Base-by-base conservation (phyloP, 2,888 invertebrate species). In the Elmis aenea region DNA sequence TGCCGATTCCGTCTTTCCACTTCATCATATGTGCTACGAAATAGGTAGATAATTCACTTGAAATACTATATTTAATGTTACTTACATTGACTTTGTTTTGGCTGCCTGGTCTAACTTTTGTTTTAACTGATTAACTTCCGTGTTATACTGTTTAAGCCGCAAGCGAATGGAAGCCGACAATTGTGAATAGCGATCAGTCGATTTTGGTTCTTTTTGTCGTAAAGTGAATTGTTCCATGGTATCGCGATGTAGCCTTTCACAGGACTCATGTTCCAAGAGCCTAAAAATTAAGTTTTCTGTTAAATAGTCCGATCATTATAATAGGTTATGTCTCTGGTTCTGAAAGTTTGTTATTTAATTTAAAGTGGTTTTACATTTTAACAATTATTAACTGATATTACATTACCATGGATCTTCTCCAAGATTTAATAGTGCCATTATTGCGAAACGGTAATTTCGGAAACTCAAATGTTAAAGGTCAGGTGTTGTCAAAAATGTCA, bases 241-340 rank as follows among this genome's bases (percentile, higher is more conserved):
- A 49, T 79, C 76, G 26, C 77, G 69, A 51, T 73, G 74, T 12
- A 82, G 58, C 40, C 75, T 75, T 52, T 81, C 78, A 51, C 82
- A 82, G 1, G 78, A 74, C 50, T 81, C 81, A 60, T 77, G 74
- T 55, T 83, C 82, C 0, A 71, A 60, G 8, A 79, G 63, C 83
- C 82, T 82, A 42, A 22, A 57, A 45, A 34, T 23, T 30, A 10
- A 28, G 10, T 33, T 23, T 34, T 37, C 11, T 26, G 13, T 9
- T 12, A 16, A 24, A 10, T 18, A 5, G 18, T 8, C 5, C 18
- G 11, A 21, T 27, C n/a, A n/a, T n/a, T n/a, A n/a, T n/a, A n/a
- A n/a, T n/a, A n/a, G n/a, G n/a, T n/a, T n/a, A n/a, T n/a, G n/a
- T n/a, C n/a, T n/a, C n/a, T n/a, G n/a, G n/a, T n/a, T n/a, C n/a